phyloP scores from a whole-genome alignment of 2,113 vertebrate genomes.

The Hippocampus barbouri region DNA sequence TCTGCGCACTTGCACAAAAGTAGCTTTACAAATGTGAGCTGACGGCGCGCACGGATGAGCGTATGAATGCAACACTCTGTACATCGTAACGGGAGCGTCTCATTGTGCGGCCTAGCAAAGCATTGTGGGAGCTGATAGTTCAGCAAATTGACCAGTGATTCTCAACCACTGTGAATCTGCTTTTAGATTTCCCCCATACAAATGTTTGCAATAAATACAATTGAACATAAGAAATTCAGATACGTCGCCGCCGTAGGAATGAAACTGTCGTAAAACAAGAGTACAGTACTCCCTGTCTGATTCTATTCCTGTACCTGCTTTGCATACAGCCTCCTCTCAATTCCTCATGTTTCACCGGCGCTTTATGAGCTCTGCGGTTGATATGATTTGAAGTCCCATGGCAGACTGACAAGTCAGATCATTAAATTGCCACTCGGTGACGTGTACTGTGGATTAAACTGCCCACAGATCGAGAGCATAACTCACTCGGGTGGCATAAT shows the following conservation, averaged over 20 bases:
- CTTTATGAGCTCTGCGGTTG: neutral
- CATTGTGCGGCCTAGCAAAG: neutral
- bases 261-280: no score
- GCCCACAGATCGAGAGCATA: neutral
- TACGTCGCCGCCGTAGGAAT: no score
- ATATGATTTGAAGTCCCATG: neutral
- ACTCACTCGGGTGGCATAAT: neutral
- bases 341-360: neutral
- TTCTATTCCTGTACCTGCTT: neutral
- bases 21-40: constrained; percentile 38
- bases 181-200: no score
- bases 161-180: neutral
- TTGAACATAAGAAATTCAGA: no score
- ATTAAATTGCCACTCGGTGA: neutral
- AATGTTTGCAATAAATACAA: no score
- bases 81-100: neutral
- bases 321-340: neutral
- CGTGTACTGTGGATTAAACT: no score
- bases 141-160: neutral
- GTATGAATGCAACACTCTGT: constrained; percentile 18
- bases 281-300: neutral
- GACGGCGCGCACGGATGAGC: constrained; percentile 5
- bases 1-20: constrained; percentile 35
- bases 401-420: neutral
- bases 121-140: neutral